These are phyloP conservation scores for Drosophila mayri DNA, from an alignment of 1,140 invertebrate species.

Conservation along the genomic window DNA sequence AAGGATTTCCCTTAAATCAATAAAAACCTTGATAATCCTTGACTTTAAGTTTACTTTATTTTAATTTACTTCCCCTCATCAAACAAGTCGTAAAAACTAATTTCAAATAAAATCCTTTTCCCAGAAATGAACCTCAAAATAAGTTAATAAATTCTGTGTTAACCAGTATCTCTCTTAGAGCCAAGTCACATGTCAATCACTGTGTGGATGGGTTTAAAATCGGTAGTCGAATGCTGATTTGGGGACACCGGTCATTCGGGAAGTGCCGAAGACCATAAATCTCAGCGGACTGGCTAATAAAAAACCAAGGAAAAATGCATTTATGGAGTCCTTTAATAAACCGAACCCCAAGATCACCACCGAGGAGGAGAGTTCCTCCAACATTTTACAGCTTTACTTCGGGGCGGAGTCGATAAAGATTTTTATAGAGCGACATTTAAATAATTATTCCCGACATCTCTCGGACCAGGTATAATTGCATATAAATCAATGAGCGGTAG, in stretches of 20 bases:
- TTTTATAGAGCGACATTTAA: constrained; percentile 73
- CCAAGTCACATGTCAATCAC: constrained; percentile 43
- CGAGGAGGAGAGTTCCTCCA: constrained; percentile 19
- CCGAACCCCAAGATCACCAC: constrained; percentile 4
- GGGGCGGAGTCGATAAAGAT: constrained; percentile 49
- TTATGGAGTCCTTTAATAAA: constrained; percentile 79
- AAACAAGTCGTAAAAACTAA: neutral
- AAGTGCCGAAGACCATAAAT: constrained; percentile 40
- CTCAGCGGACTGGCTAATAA: constrained; percentile 32
- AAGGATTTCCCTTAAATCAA: neutral
- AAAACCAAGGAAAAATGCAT: constrained; percentile 47
- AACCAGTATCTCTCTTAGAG: constrained; percentile 9
- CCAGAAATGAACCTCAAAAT: constrained; percentile 1
- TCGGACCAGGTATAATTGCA: constrained; percentile 49
- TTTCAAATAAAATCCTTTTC: constrained; percentile 9
- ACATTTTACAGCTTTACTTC: constrained; percentile 34
- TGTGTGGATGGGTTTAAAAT: constrained; percentile 5
- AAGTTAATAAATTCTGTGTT: constrained; percentile 9
- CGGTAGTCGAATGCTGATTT: constrained; percentile 35
- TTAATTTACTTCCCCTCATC: neutral
- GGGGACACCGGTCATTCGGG: constrained; percentile 16
- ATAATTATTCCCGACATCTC: constrained; percentile 46
- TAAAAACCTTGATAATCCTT: neutral
- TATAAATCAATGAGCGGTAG: constrained; percentile 67
- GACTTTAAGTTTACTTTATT: neutral